phyloP scores from a whole-genome alignment of 2,888 invertebrate genomes.

The Ichneumon xanthorius region DNA sequence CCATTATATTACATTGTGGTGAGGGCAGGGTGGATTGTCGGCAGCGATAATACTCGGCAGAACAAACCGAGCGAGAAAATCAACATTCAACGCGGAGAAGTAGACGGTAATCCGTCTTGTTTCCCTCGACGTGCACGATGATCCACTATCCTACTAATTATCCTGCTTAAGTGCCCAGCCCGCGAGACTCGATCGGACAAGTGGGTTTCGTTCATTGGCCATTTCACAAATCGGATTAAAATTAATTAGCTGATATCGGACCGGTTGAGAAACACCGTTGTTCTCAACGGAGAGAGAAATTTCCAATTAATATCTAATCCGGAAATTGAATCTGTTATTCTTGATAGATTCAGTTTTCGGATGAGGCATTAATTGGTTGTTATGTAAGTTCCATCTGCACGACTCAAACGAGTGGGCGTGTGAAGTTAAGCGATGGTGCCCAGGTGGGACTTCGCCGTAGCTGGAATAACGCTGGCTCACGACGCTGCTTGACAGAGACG shows the following conservation, averaged over 20 bases:
- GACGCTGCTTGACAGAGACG: background rate
- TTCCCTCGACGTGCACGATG: background rate
- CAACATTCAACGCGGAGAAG: background rate
- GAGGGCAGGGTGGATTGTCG: background rate
- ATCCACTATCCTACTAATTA: background rate
- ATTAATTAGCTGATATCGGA: background rate
- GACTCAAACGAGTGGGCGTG: too few relatives aligned
- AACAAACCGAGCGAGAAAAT: constrained; percentile 3
- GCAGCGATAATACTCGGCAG: background rate
- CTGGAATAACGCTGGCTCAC: too few relatives aligned
- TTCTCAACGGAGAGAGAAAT: too few relatives aligned
- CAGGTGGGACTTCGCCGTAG: too few relatives aligned
- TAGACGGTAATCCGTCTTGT: background rate
- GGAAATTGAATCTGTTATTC: background rate
- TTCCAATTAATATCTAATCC: background rate
- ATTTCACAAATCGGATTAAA: background rate
- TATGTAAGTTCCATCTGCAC: too few relatives aligned
- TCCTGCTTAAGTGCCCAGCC: background rate
- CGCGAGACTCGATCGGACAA: background rate
- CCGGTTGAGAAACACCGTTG: background rate
- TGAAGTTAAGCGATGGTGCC: too few relatives aligned
- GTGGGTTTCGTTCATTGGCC: background rate
- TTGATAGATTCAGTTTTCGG: too few relatives aligned
- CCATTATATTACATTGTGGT: background rate
- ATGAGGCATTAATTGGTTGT: too few relatives aligned